Evolutionary conservation across 2,888 invertebrate genomes (phyloP).

Genomic region (Amaurobius ferox): DNA sequence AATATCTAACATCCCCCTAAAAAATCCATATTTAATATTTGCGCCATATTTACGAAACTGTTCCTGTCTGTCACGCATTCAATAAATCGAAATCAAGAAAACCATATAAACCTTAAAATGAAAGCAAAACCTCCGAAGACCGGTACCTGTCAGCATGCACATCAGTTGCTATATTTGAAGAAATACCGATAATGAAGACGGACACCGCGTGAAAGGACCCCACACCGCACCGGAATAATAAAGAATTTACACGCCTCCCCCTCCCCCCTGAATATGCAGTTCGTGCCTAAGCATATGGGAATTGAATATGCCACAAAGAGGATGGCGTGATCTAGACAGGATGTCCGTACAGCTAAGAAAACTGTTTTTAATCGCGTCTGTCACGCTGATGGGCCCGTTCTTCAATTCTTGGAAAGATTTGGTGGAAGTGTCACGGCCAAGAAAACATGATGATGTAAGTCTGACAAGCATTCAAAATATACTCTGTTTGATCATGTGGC

Average conservation of each 20-base stretch:
- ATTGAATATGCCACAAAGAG: constrained; percentile 25
- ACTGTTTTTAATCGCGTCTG: constrained; percentile 50
- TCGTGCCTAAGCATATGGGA: constrained; percentile 45
- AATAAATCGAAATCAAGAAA: too few relatives aligned
- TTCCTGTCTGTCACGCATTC: too few relatives aligned
- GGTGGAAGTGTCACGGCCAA: constrained; percentile 7
- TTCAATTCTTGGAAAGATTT: not conserved
- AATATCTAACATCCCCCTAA: too few relatives aligned
- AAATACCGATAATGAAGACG: constrained; percentile 46
- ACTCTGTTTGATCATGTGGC: constrained; percentile 8
- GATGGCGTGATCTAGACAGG: constrained; percentile 54
- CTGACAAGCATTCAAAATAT: constrained; percentile 30
- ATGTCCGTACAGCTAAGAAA: constrained; percentile 50
- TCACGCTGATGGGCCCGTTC: constrained; percentile 33
- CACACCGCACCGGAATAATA: constrained; percentile 17
- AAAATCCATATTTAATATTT: too few relatives aligned
- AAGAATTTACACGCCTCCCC: constrained; percentile 36
- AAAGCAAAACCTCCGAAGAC: not conserved
- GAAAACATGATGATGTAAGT: not conserved
- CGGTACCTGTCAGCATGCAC: not conserved
- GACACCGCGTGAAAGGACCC: constrained; percentile 43
- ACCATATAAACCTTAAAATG: constrained; percentile 5
- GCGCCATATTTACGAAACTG: too few relatives aligned
- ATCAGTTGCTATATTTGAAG: constrained; percentile 4
- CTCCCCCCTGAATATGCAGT: constrained; percentile 11